phyloP scores from a whole-genome alignment of 2,113 vertebrate species.

The Donacobius atricapilla region DNA sequence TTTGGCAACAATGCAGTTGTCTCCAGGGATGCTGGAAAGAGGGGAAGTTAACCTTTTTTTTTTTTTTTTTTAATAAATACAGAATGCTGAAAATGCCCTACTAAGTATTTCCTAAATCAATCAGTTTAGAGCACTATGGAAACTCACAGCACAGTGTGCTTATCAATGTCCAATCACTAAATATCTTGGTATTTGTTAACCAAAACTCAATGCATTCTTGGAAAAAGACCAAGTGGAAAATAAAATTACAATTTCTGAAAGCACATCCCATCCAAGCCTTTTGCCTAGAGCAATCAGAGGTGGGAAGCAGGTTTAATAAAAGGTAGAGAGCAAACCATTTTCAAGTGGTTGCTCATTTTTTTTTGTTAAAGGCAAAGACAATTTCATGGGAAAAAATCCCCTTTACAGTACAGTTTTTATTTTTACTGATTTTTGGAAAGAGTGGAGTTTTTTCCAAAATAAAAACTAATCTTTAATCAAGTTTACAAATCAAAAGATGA shows the following conservation, averaged over 20 bases:
- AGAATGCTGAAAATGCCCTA: neutral
- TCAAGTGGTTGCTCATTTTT: neutral
- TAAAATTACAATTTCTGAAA: neutral
- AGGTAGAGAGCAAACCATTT: neutral
- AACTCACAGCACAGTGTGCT: neutral
- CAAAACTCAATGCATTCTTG: neutral
- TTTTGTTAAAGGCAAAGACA: neutral
- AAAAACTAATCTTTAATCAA: neutral
- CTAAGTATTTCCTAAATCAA: neutral
- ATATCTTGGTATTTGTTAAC: neutral
- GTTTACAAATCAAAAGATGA: neutral
- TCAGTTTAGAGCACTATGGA: neutral
- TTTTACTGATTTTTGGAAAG: neutral
- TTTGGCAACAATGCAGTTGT: constrained; percentile 44
- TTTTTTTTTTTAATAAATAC: neutral
- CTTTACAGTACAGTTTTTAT: neutral
- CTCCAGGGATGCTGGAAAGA: constrained; percentile 34
- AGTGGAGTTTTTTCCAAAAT: accelerated
- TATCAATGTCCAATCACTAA: neutral
- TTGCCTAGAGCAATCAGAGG: neutral
- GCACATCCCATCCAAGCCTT: neutral
- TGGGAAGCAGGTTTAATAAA: constrained; percentile 35
- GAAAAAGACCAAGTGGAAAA: neutral
- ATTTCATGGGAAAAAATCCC: neutral
- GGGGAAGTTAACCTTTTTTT: neutral